Evolutionary conservation across 2,113 vertebrate species (phyloP), one percentile per base, ranked within the genome.

Genomic region (Toxotes jaculatrix): DNA sequence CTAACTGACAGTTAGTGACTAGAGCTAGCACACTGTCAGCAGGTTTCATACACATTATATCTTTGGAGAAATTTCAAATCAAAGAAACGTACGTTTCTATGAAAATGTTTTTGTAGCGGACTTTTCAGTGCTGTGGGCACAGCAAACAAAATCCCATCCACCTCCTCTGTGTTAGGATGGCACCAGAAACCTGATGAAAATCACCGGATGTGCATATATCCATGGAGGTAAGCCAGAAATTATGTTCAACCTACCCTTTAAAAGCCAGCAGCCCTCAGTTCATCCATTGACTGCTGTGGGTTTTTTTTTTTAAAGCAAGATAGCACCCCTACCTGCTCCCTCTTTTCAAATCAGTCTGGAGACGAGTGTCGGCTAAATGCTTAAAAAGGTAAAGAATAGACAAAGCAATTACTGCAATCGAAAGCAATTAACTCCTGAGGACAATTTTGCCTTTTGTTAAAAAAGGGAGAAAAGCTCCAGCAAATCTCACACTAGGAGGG

Each of bases 351-450:
- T 51, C 55, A 13, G 53, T 60, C 19, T 43, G 59, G 17, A 68
- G 73, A 57, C 19, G 34, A 64, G 75, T 23, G 70, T 60, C 64
- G 63, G 80, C 64, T 81, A 77, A 89, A 81, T 31, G 66, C 63
- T 80, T 55, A 38, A 84, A 87, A 85, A 60, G 34, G 66, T 57
- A 61, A 32, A 61, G 63, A 59, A 63, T 66, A 77, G 49, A 82
- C 13, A 84, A 82, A 71, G 80, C 72, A 82, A 87, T 86, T 89
- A 86, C n/a, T 69, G 81, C 53, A 79, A 82, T 82, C 79, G 77
- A 82, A 83, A 79, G 81, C 80, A 87, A 91, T 91, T 88, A 87
- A 80, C 82, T 88, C 71, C 64, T 43, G 61, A 64, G 62, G 74
- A 83, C 85, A 75, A 72, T 85, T 89, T 82, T 64, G 10, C 62